Evolutionary conservation across 2,888 invertebrate species (phyloP).

Genomic region (Heteromyza rotundicornis): DNA sequence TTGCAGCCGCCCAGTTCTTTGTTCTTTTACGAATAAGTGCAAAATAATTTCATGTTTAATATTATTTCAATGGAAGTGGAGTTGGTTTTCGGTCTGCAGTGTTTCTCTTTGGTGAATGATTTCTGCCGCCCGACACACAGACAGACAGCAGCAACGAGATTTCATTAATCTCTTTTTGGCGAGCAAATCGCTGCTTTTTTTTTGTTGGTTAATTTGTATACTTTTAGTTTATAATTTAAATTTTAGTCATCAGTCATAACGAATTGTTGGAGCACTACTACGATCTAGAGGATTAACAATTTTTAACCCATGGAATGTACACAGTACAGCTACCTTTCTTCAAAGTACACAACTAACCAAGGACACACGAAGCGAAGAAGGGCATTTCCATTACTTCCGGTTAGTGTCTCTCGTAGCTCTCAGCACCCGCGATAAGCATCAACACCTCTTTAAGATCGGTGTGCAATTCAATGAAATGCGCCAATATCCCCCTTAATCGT

Average conservation of each 20-base stretch:
- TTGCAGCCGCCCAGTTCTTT: no score
- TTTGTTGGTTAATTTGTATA: no score
- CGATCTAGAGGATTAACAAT: no score
- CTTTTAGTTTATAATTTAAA: no score
- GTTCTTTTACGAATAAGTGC: constrained; percentile 12
- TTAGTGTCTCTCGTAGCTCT: no score
- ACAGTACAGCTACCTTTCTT: no score
- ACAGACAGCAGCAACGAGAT: constrained; percentile 25
- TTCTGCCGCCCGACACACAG: constrained; percentile 26
- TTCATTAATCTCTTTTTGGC: constrained; percentile 36
- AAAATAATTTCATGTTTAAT: constrained; percentile 17
- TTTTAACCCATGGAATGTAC: no score
- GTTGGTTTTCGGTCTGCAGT: no score
- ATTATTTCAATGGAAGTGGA: constrained; percentile 16
- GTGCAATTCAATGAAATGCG: neutral
- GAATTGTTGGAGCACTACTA: neutral
- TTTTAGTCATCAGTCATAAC: neutral
- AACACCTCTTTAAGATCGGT: neutral
- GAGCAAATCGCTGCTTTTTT: no score
- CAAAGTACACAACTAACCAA: no score
- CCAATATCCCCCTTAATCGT: constrained; percentile 9
- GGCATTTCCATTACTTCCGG: no score
- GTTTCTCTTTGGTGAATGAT: constrained; percentile 16
- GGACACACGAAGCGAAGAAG: no score
- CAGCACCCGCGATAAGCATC: neutral